Conservation (phyloP, 2,113 vertebrate genomes). For the Columba janthina region DNA sequence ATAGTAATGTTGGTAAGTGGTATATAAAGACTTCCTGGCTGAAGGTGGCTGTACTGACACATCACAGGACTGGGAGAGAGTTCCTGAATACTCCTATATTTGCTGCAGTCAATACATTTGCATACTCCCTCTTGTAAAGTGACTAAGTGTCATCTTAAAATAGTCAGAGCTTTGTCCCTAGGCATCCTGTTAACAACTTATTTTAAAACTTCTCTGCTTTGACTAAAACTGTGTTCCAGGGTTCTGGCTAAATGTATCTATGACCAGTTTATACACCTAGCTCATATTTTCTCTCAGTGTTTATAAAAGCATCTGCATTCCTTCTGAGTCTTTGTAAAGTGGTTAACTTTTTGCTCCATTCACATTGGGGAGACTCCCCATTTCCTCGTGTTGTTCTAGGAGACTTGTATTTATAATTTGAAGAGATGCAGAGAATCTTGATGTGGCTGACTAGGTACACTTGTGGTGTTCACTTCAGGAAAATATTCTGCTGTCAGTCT, state of each 20-base stretch:
- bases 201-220: background rate
- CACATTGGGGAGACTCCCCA: rapidly evolving
- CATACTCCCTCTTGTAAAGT: background rate
- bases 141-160: background rate
- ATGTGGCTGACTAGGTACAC: background rate
- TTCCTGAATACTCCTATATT: background rate
- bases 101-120: background rate
- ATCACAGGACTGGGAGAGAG: background rate
- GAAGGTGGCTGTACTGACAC: background rate
- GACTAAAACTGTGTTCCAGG: background rate
- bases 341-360: background rate
- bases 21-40: background rate
- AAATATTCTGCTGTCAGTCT: background rate
- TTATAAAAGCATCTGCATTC: background rate
- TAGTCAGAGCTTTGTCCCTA: background rate
- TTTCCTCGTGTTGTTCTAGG: background rate
- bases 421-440: background rate
- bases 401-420: background rate
- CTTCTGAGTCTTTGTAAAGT: background rate
- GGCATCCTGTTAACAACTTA: background rate
- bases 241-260: background rate
- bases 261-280: background rate
- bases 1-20: background rate
- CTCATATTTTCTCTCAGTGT: background rate
- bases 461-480: background rate